Evolutionary conservation across 2,113 vertebrate species (phyloP), one percentile per base, ranked within the genome.

Genomic region (Phrynosoma blainvillii): DNA sequence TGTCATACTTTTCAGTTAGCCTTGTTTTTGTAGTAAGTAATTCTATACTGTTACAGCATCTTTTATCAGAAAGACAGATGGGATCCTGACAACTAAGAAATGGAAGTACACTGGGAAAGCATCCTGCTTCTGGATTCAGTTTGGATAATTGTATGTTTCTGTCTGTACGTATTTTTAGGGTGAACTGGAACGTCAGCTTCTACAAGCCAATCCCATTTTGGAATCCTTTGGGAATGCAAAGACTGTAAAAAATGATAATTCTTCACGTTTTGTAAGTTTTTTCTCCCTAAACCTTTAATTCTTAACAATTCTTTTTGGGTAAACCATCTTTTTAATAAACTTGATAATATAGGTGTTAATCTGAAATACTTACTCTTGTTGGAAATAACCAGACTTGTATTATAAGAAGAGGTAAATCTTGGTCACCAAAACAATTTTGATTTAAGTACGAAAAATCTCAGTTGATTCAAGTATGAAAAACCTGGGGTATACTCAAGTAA

Each of bases 231-330:
- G 99, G 87, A 99, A 99, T 6, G 99, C 98, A 12, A 99, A 99
- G 96, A 99, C 99, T 2, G 99, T 99, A 96, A 99, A 99, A 95
- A 99, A 99, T 18, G 99, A 99, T 96, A 99, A 99, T 95, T 99
- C 99, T 2, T 99, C 99, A 85, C 98, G 98, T 92, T 99, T 99
- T 92, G 99, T 99, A 97, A 98, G 99, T 99, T n/a, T 56, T 54
- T 6, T 32, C n/a, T 73, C 36, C 76, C 42, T 13, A 47, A 70
- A 32, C 20, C 0, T 54, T 84, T 75, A 59, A 71, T 70, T 5
- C 10, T 74, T 70, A 54, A 79, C 23, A 36, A 52, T 87, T 87
- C 32, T n/a, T 65, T 47, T 3, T 68, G 70, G 21, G 18, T 20
- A 80, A 36, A 30, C 5, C 66, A 10, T 56, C 54, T 59, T 56